These are phyloP conservation scores for Parascotia fuliginaria DNA, from an alignment of 2,888 invertebrate genomes.

Conservation along the genomic window DNA sequence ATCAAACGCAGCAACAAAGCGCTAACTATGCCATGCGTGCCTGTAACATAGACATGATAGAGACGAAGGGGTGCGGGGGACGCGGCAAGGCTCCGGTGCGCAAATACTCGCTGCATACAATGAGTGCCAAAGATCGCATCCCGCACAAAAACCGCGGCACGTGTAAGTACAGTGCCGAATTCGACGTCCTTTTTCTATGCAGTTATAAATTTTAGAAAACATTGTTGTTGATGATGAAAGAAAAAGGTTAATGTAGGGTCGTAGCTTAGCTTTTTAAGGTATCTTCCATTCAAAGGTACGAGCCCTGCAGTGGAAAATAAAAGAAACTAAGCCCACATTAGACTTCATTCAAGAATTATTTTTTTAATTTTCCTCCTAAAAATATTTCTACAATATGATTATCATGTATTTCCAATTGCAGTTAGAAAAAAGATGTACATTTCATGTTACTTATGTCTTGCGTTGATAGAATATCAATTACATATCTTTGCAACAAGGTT, in stretches of 20 bases:
- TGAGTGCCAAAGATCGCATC: slow-evolving; percentile 83
- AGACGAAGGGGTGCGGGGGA: slow-evolving; percentile 29
- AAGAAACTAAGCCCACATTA: no score
- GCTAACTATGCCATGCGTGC: slow-evolving; percentile 60
- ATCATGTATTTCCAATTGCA: no score
- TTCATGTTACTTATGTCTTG: background rate
- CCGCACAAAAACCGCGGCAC: slow-evolving; percentile 78
- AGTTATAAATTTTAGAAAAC: slow-evolving; percentile 29
- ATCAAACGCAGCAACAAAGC: slow-evolving; percentile 18
- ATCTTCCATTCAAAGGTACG: no score
- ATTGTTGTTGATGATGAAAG: no score
- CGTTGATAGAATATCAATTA: background rate
- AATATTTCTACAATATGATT: no score
- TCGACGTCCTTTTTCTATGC: slow-evolving; percentile 45
- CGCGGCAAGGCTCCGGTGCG: slow-evolving; percentile 58
- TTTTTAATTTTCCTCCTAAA: no score
- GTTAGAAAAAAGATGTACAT: no score
- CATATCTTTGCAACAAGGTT: background rate
- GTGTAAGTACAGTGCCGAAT: slow-evolving; percentile 80
- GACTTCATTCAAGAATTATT: no score
- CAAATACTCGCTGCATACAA: slow-evolving; percentile 82
- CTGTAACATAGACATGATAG: slow-evolving; percentile 41
- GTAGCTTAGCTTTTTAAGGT: no score
- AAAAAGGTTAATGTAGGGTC: no score
- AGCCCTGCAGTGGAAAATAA: no score